Evolutionary conservation across 2,797 vertebrate genomes (phyloP).

Genomic region (Gymnoscopelus braueri): DNA sequence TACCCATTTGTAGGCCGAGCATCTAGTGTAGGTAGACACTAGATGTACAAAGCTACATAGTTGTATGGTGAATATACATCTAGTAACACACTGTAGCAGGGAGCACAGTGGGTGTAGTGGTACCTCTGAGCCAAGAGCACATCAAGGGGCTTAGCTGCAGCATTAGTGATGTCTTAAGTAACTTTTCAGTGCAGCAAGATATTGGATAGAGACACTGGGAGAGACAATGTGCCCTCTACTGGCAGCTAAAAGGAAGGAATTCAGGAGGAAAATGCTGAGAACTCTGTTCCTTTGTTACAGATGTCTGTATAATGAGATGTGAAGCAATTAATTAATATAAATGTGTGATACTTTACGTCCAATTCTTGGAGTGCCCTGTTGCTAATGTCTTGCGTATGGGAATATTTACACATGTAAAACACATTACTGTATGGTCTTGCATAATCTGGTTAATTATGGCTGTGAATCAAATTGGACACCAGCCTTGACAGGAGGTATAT

Average conservation of each 20-base stretch:
- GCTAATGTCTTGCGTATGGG: background rate
- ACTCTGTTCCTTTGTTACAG: background rate
- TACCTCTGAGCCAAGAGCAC: conserved; percentile 46
- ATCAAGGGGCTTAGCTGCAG: conserved; percentile 58
- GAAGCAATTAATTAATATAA: background rate
- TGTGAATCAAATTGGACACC: background rate
- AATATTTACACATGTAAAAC: conserved; percentile 1
- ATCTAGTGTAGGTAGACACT: conserved; percentile 27
- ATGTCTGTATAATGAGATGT: background rate
- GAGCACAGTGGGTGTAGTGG: conserved; percentile 29
- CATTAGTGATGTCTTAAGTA: conserved; percentile 56
- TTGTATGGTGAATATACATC: conserved; percentile 25
- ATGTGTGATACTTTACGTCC: background rate
- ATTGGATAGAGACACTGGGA: conserved; percentile 46
- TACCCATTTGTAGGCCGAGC: conserved; percentile 33
- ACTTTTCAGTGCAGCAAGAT: conserved; percentile 55
- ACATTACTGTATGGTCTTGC: background rate
- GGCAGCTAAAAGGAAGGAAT: conserved; percentile 57
- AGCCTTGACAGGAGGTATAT: conserved; percentile 8
- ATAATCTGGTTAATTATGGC: conserved; percentile 5
- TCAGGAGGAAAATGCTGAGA: conserved; percentile 15
- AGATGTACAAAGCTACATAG: conserved; percentile 27
- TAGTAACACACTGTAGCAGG: conserved; percentile 40
- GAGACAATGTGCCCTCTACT: conserved; percentile 76
- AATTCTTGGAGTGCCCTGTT: background rate